phyloP scores from a whole-genome alignment of 2,888 invertebrate genomes.

The Hirtodrosophila histrioides region DNA sequence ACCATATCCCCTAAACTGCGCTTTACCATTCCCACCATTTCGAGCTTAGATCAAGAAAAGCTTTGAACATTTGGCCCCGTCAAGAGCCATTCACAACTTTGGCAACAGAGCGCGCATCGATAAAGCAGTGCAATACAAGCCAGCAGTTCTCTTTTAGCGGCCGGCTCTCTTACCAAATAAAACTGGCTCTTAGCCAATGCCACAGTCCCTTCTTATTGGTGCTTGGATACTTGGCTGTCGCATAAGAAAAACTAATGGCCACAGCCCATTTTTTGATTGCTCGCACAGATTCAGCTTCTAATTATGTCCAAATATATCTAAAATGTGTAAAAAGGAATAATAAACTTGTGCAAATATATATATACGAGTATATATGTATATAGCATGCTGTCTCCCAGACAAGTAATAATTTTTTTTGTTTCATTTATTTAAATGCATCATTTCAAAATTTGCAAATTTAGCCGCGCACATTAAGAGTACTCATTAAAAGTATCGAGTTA shows the following conservation, averaged over 20 bases:
- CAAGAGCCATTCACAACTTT: neutral
- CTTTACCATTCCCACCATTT: conserved; percentile 14
- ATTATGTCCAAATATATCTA: no score
- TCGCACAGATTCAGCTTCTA: conserved; percentile 2
- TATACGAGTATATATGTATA: no score
- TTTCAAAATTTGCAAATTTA: no score
- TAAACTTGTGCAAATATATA: no score
- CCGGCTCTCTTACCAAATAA: conserved; percentile 23
- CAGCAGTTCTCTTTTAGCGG: conserved; percentile 32
- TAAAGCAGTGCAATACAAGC: conserved; percentile 46
- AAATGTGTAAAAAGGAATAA: no score
- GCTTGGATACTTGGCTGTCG: conserved; percentile 28
- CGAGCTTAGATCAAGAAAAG: neutral
- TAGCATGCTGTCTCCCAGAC: no score
- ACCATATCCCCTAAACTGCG: conserved; percentile 34
- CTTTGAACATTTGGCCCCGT: conserved; percentile 15
- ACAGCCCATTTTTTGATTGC: conserved; percentile 47
- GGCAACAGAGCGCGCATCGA: conserved; percentile 24
- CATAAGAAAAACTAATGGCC: conserved; percentile 36
- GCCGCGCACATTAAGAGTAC: no score
- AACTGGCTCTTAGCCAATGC: conserved; percentile 30
- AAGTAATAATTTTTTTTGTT: no score
- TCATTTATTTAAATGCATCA: no score
- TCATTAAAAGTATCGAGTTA: no score
- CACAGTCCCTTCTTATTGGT: conserved; percentile 50